phyloP scores from a whole-genome alignment of 2,888 invertebrate species.

The Papilio elwesi region DNA sequence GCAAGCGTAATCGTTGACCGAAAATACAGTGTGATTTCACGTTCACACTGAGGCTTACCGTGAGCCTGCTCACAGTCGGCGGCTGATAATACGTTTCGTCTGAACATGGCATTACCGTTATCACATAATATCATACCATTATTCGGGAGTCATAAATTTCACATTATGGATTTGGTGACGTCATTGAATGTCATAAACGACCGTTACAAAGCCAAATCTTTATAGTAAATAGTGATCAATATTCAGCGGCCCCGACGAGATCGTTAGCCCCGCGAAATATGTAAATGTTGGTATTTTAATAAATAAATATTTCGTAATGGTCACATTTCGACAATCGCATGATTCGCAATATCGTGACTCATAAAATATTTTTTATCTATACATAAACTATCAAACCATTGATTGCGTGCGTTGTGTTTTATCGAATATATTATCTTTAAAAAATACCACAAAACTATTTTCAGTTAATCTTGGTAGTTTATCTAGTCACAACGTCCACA shows the following conservation, averaged over 20 bases:
- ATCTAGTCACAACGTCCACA: too few species aligned
- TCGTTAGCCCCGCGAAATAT: constrained; percentile 21
- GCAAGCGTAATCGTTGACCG: too few species aligned
- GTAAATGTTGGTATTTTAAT: constrained; percentile 21
- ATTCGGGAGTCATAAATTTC: too few species aligned
- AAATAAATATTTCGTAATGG: constrained; percentile 2
- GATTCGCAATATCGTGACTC: constrained; percentile 9
- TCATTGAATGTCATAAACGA: neutral
- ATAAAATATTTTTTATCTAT: constrained; percentile 12
- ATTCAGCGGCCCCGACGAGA: constrained; percentile 2
- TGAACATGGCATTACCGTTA: too few species aligned
- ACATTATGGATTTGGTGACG: neutral
- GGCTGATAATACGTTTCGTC: too few species aligned
- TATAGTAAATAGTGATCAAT: neutral
- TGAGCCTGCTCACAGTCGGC: too few species aligned
- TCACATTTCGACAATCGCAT: constrained; percentile 2
- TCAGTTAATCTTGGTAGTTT: too few species aligned
- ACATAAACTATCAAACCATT: neutral
- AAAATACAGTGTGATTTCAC: too few species aligned
- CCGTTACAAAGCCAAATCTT: constrained; percentile 2
- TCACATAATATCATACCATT: too few species aligned
- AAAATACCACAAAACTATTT: neutral
- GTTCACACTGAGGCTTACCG: too few species aligned
- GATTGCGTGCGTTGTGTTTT: neutral
- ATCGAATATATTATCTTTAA: neutral